Evolutionary conservation across 2,888 invertebrate genomes (phyloP).

Genomic region (Acleris emargana): DNA sequence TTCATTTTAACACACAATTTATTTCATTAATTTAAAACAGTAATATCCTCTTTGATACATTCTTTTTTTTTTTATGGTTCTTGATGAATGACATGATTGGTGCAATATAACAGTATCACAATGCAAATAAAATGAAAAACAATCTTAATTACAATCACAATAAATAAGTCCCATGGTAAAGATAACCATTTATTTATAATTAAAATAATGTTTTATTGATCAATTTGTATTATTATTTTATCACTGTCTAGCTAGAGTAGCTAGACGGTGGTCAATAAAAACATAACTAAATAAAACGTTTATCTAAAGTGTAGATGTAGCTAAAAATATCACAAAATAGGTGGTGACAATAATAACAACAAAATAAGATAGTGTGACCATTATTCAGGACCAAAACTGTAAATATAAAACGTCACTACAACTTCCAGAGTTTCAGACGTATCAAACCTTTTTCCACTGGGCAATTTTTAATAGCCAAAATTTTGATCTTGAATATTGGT

Average conservation of each 20-base stretch:
- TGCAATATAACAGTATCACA: slow-evolving; percentile 4
- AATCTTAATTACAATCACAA: slow-evolving; percentile 26
- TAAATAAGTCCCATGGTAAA: slow-evolving; percentile 22
- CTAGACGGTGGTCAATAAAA: slow-evolving; percentile 13
- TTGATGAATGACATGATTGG: slow-evolving; percentile 10
- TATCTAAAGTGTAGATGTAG: slow-evolving; percentile 1
- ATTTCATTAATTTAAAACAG: slow-evolving; percentile 28
- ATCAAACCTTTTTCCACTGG: neutral
- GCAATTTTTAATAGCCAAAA: neutral
- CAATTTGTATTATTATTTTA: neutral
- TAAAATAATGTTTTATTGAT: slow-evolving; percentile 5
- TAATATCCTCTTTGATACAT: slow-evolving; percentile 8
- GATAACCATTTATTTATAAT: neutral
- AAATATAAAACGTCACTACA: too few species aligned
- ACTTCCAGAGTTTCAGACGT: too few species aligned
- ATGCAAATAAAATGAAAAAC: slow-evolving; percentile 21
- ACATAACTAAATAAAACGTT: neutral
- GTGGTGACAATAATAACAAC: slow-evolving; percentile 17
- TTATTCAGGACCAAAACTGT: neutral
- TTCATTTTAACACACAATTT: slow-evolving; percentile 41
- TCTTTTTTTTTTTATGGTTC: neutral
- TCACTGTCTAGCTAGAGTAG: too few species aligned
- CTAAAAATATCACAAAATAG: slow-evolving; percentile 28
- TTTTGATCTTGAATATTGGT: neutral
- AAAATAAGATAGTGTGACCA: neutral